Evolutionary conservation across 2,113 vertebrate genomes (phyloP).

Genomic region (Equus quagga): DNA sequence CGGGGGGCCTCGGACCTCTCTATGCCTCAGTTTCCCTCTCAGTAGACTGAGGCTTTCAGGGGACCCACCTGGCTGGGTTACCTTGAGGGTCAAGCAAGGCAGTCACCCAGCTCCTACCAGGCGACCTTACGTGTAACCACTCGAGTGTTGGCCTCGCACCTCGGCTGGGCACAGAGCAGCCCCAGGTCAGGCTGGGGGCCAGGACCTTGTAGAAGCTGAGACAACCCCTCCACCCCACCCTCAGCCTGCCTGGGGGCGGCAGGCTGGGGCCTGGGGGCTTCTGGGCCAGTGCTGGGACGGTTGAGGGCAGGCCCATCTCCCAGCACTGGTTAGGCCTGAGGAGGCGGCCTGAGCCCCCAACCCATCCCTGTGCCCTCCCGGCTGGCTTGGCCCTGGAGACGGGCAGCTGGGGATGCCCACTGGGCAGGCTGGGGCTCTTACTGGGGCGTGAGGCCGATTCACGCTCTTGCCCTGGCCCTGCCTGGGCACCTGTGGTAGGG

Average conservation of each 20-base stretch:
- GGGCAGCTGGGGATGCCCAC: neutral
- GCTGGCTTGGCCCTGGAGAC: neutral
- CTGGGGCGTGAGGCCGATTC: neutral
- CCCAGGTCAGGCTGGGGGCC: neutral
- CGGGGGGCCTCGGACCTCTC: neutral
- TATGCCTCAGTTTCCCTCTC: neutral
- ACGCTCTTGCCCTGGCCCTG: neutral
- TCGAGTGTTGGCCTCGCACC: neutral
- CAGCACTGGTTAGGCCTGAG: neutral
- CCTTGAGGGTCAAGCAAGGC: neutral
- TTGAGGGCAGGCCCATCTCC: neutral
- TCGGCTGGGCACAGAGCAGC: neutral
- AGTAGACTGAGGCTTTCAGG: neutral
- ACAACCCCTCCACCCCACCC: neutral
- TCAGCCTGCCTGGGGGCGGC: neutral
- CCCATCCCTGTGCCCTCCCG: neutral
- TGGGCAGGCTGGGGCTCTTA: neutral
- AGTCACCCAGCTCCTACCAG: neutral
- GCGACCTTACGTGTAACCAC: too few relatives aligned
- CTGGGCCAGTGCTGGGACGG: neutral
- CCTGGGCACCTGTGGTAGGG: neutral
- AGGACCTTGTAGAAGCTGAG: neutral
- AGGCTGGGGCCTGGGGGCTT: neutral
- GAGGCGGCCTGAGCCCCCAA: neutral
- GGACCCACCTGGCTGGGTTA: neutral